A percentile compares a stretch with the other conserved stretches of the same genome.
phyloP scores from a whole-genome alignment of 2,888 invertebrate genomes.

The Aspidiotus rigidus region DNA sequence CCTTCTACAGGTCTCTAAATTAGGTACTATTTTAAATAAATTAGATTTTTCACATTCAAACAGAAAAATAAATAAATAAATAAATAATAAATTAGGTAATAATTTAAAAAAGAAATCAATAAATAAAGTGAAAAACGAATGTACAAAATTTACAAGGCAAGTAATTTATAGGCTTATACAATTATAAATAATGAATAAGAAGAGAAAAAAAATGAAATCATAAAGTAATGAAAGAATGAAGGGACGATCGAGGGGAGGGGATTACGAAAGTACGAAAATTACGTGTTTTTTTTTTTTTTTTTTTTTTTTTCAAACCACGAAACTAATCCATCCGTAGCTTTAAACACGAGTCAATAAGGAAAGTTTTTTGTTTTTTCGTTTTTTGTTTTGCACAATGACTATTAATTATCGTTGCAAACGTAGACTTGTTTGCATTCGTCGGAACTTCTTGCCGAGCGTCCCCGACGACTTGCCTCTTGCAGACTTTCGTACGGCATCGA shows the following conservation, averaged over 20 bases:
- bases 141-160: slow-evolving; percentile 31
- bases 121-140: neutral
- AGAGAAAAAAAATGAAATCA: too few relatives aligned
- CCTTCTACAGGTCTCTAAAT: too few relatives aligned
- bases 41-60: too few relatives aligned
- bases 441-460: slow-evolving; percentile 56
- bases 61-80: too few relatives aligned
- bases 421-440: slow-evolving; percentile 77
- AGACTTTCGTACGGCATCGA: slow-evolving; percentile 56
- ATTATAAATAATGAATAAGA: too few relatives aligned
- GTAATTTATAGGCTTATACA: neutral
- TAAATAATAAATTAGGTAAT: too few relatives aligned
- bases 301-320: neutral
- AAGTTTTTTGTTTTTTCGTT: neutral
- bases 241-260: neutral
- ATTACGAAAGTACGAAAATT: neutral
- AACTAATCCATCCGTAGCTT: slow-evolving; percentile 7
- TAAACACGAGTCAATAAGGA: neutral
- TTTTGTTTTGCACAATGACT: neutral
- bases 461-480: slow-evolving; percentile 76
- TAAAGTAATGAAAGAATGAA: neutral
- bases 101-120: too few relatives aligned
- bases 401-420: slow-evolving; percentile 65
- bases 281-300: slow-evolving; percentile 2
- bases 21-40: too few relatives aligned